Evolutionary conservation across 2,797 vertebrate genomes (phyloP).

Genomic region (Myotis planiceps): DNA sequence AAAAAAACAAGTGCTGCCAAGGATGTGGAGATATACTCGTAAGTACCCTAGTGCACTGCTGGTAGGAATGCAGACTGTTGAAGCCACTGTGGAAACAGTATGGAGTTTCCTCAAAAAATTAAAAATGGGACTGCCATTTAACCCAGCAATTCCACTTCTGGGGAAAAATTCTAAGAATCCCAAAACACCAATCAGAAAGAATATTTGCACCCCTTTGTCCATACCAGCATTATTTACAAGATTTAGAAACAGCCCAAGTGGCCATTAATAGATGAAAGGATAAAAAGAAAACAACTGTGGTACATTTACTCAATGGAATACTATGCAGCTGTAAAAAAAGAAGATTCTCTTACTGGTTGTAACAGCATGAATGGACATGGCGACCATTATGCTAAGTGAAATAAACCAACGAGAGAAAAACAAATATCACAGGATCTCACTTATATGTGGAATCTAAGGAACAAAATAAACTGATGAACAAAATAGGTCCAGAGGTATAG

Average conservation of each 20-base stretch:
- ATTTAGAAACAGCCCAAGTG: not conserved
- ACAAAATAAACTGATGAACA: no score
- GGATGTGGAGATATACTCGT: no score
- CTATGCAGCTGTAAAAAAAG: not conserved
- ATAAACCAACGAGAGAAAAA: not conserved
- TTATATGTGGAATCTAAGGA: not conserved
- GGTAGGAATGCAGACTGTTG: no score
- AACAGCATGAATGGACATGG: not conserved
- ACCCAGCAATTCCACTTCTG: not conserved
- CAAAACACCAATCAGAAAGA: not conserved
- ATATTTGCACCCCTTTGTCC: not conserved
- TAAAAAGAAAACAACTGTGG: not conserved
- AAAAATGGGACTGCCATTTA: no score
- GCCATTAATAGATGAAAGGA: not conserved
- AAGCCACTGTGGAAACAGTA: no score
- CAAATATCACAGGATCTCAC: not conserved
- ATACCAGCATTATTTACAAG: not conserved
- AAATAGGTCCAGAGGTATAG: no score
- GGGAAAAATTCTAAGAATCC: not conserved
- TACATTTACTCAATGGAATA: not conserved
- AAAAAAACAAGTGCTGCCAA: no score
- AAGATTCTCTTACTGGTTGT: not conserved
- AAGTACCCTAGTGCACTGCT: no score
- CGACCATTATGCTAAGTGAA: not conserved
- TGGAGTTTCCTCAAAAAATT: no score